A percentile compares a stretch with the other conserved stretches of the same genome.
Evolutionary conservation across 1,140 invertebrate species (phyloP).

Genomic region (Bombus haemorrhoidalis): DNA sequence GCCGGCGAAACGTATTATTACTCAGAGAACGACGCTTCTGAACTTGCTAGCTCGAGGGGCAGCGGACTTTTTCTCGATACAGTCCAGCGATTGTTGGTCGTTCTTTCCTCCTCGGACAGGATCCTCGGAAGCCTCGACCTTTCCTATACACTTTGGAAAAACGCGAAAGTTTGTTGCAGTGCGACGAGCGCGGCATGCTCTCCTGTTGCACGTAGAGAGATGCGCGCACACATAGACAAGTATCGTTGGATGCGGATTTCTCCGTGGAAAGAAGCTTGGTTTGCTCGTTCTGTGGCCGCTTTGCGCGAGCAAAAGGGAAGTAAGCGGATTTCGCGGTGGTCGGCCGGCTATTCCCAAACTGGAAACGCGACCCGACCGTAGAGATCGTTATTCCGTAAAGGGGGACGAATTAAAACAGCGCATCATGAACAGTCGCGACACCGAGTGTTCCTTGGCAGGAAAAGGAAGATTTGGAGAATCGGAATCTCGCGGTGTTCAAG

Average conservation of each 20-base stretch:
- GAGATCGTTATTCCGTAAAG: constrained; percentile 22
- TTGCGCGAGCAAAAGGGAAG: constrained; percentile 51
- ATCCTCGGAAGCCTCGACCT: not conserved
- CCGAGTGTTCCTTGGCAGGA: not conserved
- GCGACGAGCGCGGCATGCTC: constrained; percentile 34
- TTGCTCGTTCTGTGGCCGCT: constrained; percentile 51
- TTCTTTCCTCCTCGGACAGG: constrained; percentile 3
- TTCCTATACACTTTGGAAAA: constrained; percentile 19
- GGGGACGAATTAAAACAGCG: constrained; percentile 40
- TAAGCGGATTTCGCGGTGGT: constrained; percentile 64
- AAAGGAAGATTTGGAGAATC: not conserved
- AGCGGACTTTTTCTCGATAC: constrained; percentile 47
- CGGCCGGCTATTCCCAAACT: constrained; percentile 17
- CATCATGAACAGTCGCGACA: not conserved
- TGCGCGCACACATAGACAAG: not conserved
- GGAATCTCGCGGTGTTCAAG: constrained; percentile 17
- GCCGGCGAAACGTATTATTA: constrained; percentile 52
- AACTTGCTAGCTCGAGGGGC: constrained; percentile 49
- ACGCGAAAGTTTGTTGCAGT: constrained; percentile 50
- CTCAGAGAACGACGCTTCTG: constrained; percentile 34
- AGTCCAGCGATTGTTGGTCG: constrained; percentile 38
- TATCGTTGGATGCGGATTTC: constrained; percentile 32
- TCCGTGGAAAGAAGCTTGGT: constrained; percentile 45
- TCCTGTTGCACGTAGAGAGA: constrained; percentile 45
- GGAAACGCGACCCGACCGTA: constrained; percentile 13